Conservation (phyloP, 1,140 invertebrate genomes). For the Microplitis mediator region DNA sequence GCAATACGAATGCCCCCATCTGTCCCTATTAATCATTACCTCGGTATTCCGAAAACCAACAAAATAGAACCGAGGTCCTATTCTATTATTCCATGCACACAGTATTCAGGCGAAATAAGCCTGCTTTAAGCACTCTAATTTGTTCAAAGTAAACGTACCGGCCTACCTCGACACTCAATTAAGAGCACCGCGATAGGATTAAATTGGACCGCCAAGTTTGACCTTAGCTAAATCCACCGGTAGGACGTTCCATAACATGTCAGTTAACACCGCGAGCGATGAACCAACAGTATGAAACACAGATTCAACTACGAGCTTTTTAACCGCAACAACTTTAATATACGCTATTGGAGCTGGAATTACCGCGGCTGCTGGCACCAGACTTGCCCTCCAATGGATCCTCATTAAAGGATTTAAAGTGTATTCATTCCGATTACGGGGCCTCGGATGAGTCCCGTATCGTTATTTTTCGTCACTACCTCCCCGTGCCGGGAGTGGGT, state of each 20-base stretch:
- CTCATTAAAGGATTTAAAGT: no score
- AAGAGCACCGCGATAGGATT: no score
- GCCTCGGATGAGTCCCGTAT: slow-evolving; percentile 78
- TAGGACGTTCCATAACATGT: no score
- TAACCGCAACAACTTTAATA: slow-evolving; percentile 85
- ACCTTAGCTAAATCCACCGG: slow-evolving; percentile 25
- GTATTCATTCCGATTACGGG: slow-evolving; percentile 81
- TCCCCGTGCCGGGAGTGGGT: slow-evolving; percentile 69
- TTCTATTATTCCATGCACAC: no score
- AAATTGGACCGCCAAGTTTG: no score
- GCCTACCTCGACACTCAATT: no score
- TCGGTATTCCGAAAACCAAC: slow-evolving; percentile 43
- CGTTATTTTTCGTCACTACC: slow-evolving; percentile 65
- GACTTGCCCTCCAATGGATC: slow-evolving; percentile 62
- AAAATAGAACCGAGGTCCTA: no score
- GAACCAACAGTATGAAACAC: slow-evolving; percentile 70
- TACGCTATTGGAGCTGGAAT: slow-evolving; percentile 91
- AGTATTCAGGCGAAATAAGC: no score
- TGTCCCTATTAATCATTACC: slow-evolving; percentile 80
- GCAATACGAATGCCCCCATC: slow-evolving; percentile 74
- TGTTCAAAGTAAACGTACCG: slow-evolving; percentile 14
- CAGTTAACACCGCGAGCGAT: slow-evolving; percentile 49
- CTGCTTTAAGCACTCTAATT: no score
- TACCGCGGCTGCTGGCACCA: slow-evolving; percentile 81
- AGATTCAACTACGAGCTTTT: slow-evolving; percentile 75